Conservation (phyloP, 2,888 invertebrate species). For the Dryococelus australis region DNA sequence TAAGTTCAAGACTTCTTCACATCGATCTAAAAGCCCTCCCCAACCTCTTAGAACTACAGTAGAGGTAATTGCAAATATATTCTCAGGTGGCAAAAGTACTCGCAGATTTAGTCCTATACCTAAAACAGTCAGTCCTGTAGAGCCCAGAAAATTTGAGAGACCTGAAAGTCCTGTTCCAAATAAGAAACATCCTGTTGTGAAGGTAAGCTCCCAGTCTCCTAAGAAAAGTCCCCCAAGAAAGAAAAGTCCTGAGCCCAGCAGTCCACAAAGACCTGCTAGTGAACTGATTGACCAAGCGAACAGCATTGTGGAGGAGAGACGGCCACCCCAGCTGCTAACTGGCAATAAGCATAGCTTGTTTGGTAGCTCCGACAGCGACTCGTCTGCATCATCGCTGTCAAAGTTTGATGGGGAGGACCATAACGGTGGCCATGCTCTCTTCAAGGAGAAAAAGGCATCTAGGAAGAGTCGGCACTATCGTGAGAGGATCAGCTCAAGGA, state of each 20-base stretch:
- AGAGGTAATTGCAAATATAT: not conserved
- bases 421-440: slow-evolving; percentile 49
- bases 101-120: not conserved
- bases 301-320: not conserved
- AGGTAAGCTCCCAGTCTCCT: slow-evolving; percentile 9
- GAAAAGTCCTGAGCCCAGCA: slow-evolving; percentile 12
- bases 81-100: not conserved
- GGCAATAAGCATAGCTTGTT: not conserved
- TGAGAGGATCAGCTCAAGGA: slow-evolving; percentile 67
- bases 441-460: slow-evolving; percentile 56
- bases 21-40: not conserved
- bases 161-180: slow-evolving; percentile 30
- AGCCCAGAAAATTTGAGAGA: not conserved
- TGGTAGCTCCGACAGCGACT: slow-evolving; percentile 11
- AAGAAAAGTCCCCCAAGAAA: slow-evolving; percentile 26
- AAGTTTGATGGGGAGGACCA: not conserved
- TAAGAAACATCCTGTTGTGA: slow-evolving; percentile 26
- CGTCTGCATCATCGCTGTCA: not conserved
- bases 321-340: not conserved
- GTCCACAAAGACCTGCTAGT: not conserved
- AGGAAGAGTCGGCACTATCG: slow-evolving; percentile 68
- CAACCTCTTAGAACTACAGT: not conserved
- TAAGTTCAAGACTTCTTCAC: slow-evolving; percentile 17
- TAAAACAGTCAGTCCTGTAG: not conserved
- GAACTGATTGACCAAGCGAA: not conserved